A percentile compares a stretch with the other conserved stretches of the same genome.
These are phyloP conservation scores for Pocota personata DNA, from an alignment of 2,888 invertebrate species.

Conservation along the genomic window DNA sequence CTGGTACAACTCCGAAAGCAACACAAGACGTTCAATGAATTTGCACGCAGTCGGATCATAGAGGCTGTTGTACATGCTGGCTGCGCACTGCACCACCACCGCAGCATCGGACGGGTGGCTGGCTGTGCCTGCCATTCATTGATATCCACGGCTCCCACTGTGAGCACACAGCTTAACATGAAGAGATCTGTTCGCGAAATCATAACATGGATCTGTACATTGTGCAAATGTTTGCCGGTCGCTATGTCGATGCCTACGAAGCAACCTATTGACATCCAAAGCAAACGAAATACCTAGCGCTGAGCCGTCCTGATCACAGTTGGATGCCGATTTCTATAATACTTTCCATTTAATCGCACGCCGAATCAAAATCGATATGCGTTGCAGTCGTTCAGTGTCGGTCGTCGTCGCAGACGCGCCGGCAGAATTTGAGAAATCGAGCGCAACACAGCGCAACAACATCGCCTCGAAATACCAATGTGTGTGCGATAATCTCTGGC, in stretches of 20 bases:
- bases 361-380: slow-evolving; percentile 74
- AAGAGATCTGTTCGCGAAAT: slow-evolving; percentile 76
- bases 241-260: slow-evolving; percentile 69
- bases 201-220: slow-evolving; percentile 76
- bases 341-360: slow-evolving; percentile 69
- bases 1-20: slow-evolving; percentile 68
- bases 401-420: slow-evolving; percentile 56
- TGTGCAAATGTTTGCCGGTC: slow-evolving; percentile 74
- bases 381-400: slow-evolving; percentile 55
- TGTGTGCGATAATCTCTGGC: slow-evolving; percentile 71
- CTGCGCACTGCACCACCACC: slow-evolving; percentile 33
- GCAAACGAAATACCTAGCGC: slow-evolving; percentile 64
- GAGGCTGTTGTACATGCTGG: slow-evolving; percentile 68
- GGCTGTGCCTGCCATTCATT: slow-evolving; percentile 66
- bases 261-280: slow-evolving; percentile 72
- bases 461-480: slow-evolving; percentile 69
- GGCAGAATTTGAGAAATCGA: slow-evolving; percentile 65
- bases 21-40: slow-evolving; percentile 73
- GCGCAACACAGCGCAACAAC: slow-evolving; percentile 60
- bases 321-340: slow-evolving; percentile 75
- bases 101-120: slow-evolving; percentile 27
- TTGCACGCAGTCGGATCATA: slow-evolving; percentile 72
- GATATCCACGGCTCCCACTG: slow-evolving; percentile 72
- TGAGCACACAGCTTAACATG: slow-evolving; percentile 75
- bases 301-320: slow-evolving; percentile 70